Evolutionary conservation across 2,797 vertebrate genomes (phyloP).

Genomic region (Numenius phaeopus): DNA sequence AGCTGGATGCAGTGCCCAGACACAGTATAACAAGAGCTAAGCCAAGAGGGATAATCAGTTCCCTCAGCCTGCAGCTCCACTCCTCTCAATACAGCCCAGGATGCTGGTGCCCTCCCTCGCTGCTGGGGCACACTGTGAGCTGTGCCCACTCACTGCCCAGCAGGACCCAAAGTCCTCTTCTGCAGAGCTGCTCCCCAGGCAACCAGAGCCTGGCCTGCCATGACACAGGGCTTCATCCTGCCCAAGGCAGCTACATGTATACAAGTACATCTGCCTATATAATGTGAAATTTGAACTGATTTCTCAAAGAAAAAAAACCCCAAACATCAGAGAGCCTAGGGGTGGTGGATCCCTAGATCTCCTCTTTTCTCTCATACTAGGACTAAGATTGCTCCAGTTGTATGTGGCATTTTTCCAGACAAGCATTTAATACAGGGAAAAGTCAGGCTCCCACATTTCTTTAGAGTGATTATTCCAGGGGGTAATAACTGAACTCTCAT

Average conservation of each 20-base stretch:
- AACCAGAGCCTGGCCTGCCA: background rate
- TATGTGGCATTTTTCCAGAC: conserved; percentile 5
- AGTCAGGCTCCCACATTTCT: background rate
- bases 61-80: background rate
- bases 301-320: background rate
- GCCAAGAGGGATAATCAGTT: background rate
- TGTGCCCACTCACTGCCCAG: accelerated
- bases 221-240: background rate
- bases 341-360: background rate
- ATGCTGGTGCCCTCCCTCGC: background rate
- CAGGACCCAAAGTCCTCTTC: background rate
- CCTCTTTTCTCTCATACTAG: background rate
- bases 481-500: background rate
- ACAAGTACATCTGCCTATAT: background rate
- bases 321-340: background rate
- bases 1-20: background rate
- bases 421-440: background rate
- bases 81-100: background rate
- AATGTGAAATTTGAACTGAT: background rate
- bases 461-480: background rate
- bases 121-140: background rate
- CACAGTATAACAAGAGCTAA: background rate
- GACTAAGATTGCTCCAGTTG: background rate
- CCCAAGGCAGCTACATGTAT: background rate
- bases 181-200: background rate